phyloP scores from a whole-genome alignment of 1,140 invertebrate species.

The Drosophila melanica region DNA sequence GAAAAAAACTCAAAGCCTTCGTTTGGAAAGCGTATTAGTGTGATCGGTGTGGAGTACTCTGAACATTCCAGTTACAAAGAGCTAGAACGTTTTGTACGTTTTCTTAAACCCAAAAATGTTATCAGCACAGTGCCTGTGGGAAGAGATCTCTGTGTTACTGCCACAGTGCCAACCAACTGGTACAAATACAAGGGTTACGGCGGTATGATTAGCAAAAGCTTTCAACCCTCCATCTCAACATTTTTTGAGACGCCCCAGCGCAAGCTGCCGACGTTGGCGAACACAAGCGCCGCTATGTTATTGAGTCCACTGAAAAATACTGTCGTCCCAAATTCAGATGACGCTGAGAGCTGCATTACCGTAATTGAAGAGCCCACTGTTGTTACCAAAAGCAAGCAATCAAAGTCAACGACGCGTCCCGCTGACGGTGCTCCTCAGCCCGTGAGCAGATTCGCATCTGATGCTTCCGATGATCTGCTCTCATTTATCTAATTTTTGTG shows the following conservation, averaged over 20 bases:
- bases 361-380: no score
- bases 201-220: slow-evolving; percentile 47
- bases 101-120: slow-evolving; percentile 69
- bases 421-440: not conserved
- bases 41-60: slow-evolving; percentile 78
- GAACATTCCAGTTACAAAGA: slow-evolving; percentile 82
- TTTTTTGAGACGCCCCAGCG: slow-evolving; percentile 41
- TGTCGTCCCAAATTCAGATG: not conserved
- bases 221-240: slow-evolving; percentile 58
- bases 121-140: slow-evolving; percentile 74
- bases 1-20: slow-evolving; percentile 73
- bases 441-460: slow-evolving; percentile 35
- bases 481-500: slow-evolving; percentile 30
- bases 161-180: slow-evolving; percentile 64
- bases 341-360: not conserved
- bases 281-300: slow-evolving; percentile 26
- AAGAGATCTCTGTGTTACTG: slow-evolving; percentile 59
- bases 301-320: slow-evolving; percentile 42
- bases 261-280: not conserved
- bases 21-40: slow-evolving; percentile 71
- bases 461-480: slow-evolving; percentile 62
- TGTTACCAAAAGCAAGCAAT: not conserved
- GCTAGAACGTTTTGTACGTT: slow-evolving; percentile 77
- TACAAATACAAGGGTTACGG: slow-evolving; percentile 57
- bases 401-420: not conserved